Evolutionary conservation across 2,113 vertebrate genomes (phyloP), one percentile per base, ranked within the genome.

Genomic region (Thamnaconus septentrionalis): DNA sequence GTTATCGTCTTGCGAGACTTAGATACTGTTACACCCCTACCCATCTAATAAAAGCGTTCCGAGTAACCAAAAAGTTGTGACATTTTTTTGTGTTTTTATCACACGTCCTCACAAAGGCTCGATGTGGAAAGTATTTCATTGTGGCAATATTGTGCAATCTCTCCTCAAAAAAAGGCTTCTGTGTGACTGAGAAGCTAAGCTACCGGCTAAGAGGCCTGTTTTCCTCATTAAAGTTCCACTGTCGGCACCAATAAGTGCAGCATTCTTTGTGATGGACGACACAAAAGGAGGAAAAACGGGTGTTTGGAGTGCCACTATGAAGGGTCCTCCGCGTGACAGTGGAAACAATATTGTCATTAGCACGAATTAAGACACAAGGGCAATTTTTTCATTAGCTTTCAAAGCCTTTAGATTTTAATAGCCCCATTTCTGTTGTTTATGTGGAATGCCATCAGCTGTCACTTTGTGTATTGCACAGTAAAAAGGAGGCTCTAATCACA

Each of bases 341-440:
- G 69, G 70, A 70, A 78, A 75, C 61, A 7, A 76, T 78, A 68
- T 55, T 69, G 72, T 82, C 72, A 82, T 82, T 82, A 80, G 46
- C 67, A 58, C 44, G 55, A 75, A 85, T 83, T 78, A 81, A 78
- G 75, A 71, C 76, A 83, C 71, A 64, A 79, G 64, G 75, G 61
- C 72, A 69, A 46, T 80, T 82, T 80, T 78, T 49, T 75, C 71
- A 75, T 80, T 78, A 62, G 58, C 61, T 73, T 69, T 50, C 71
- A 7, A 41, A 53, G 70, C 64, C 60, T 73, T 78, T 48, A 69
- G 57, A 82, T 66, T 80, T 79, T 80, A 72, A 82, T 59, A 73
- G 71, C 58, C 53, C 54, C 60, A 63, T 61, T 64, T 83, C 67
- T 78, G 56, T 60, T 55, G 54, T 87, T 84, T 68, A 82, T 61